Evolutionary conservation across 1,140 invertebrate species (phyloP).

Genomic region (Lasaia peninsularis): DNA sequence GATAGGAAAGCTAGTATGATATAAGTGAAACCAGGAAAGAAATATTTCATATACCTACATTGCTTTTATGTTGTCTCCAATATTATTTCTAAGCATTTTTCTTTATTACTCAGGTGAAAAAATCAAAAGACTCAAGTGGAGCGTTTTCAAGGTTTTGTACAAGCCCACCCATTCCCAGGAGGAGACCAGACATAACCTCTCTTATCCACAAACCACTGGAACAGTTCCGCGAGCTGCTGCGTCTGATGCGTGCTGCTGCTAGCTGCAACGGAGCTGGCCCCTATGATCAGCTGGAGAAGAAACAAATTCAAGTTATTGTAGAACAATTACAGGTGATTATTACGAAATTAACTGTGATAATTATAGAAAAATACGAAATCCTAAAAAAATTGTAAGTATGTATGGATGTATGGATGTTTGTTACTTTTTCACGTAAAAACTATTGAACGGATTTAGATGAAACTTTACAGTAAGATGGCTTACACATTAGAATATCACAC

Average conservation of each 20-base stretch:
- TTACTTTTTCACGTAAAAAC: too few relatives aligned
- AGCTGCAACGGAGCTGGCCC: constrained; percentile 55
- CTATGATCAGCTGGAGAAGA: constrained; percentile 69
- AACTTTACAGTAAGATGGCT: too few relatives aligned
- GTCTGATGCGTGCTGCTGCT: constrained; percentile 69
- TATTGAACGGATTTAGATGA: too few relatives aligned
- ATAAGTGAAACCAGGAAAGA: too few relatives aligned
- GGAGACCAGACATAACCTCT: constrained; percentile 88
- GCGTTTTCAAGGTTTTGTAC: constrained; percentile 85
- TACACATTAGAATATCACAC: too few relatives aligned
- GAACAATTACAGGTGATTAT: constrained; percentile 66
- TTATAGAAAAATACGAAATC: too few relatives aligned
- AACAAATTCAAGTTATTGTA: constrained; percentile 67
- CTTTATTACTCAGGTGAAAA: constrained; percentile 69
- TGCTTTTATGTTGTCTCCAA: too few relatives aligned
- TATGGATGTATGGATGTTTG: too few relatives aligned
- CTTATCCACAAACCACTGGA: constrained; percentile 89
- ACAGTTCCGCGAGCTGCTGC: constrained; percentile 74
- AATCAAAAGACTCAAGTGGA: constrained; percentile 79
- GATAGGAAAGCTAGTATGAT: too few relatives aligned
- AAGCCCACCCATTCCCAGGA: constrained; percentile 86
- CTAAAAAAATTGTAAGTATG: too few relatives aligned
- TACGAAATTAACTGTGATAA: neutral
- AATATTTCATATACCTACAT: too few relatives aligned
- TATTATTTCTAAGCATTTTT: too few relatives aligned